Conservation (phyloP, 1,140 invertebrate species). For the Radopholus similis region DNA sequence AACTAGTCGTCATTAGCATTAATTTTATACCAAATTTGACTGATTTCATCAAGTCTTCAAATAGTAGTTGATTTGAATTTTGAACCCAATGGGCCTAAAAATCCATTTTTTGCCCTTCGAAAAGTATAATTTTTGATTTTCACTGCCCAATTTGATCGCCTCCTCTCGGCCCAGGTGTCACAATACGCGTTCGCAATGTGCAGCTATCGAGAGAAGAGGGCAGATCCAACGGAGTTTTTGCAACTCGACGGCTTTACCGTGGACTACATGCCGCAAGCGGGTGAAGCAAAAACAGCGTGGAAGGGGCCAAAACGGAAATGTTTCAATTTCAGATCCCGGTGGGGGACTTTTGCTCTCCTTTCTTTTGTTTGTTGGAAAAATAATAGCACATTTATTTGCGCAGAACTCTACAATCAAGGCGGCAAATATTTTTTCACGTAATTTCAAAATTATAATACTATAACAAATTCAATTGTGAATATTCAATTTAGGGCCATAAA, state of each 20-base stretch:
- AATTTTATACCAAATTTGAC: no score
- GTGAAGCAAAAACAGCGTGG: no score
- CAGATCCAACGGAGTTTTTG: constrained; percentile 98
- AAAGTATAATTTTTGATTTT: no score
- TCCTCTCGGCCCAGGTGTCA: constrained; percentile 78
- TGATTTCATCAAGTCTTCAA: no score
- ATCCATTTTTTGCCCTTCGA: no score
- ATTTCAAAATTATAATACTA: constrained; percentile 5
- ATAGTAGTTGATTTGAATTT: no score
- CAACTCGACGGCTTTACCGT: constrained; percentile 97
- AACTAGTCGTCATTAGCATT: no score
- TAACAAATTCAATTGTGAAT: no score
- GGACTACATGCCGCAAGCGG: constrained; percentile 90
- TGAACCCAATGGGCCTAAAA: no score
- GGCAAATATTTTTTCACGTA: constrained; percentile 73
- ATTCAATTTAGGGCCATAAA: constrained; percentile 86
- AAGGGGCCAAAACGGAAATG: no score
- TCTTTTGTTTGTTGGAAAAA: constrained; percentile 6
- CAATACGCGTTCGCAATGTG: constrained; percentile 99
- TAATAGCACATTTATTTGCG: constrained; percentile 16
- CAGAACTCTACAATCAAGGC: constrained; percentile 71
- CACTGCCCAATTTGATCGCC: no score
- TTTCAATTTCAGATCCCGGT: constrained; percentile 79
- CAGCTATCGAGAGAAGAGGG: constrained; percentile 97
- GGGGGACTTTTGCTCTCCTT: constrained; percentile 42